Evolutionary conservation across 2,113 vertebrate genomes (phyloP), one percentile per base, ranked within the genome.

Genomic region (Nerophis lumbriciformis): DNA sequence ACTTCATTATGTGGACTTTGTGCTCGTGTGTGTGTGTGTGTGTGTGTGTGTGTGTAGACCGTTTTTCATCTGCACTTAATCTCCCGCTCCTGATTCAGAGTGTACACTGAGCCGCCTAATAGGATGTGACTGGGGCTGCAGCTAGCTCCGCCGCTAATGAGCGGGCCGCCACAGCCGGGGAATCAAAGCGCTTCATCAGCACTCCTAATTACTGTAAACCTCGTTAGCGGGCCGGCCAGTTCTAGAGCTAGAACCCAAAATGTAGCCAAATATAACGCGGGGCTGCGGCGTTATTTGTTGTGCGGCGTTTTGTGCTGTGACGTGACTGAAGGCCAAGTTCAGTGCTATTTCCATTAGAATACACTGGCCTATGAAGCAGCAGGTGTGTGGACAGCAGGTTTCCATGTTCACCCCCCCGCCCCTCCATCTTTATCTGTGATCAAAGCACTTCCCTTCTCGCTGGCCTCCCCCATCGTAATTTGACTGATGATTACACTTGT

Each of bases 401-500:
- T 82, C 83, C 85, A 80, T 88, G 75, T 83, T 78, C 72, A 71
- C 68, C 80, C 57, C 48, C 63, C 77, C 77, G 53, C 80, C 76
- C 77, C 76, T 78, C 68, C 81, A 44, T 57, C 39, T 80, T 77
- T 67, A 59, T 70, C 79, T 76, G 71, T 80, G 82, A 87, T 87
- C 85, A 87, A 87, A 87, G 84, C 68, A 73, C 77, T 80, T 76
- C 81, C 76, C 83, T 78, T 69, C 76, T 63, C 70, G 62, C 58
- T 56, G 47, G n/a, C 71, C 72, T 66, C 71, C 70, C 68, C 72
- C 69, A 72, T 85, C 83, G 82, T 89, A 89, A 91, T 92, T 89
- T 90, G 87, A 90, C 88, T 90, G 89, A 91, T 91, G 88, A 91
- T 91, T 90, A 90, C 84, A 89, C 87, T 80, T 85, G 89, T 89